These are phyloP conservation scores for Dasypolia templi DNA, from an alignment of 2,888 invertebrate species.

Conservation along the genomic window DNA sequence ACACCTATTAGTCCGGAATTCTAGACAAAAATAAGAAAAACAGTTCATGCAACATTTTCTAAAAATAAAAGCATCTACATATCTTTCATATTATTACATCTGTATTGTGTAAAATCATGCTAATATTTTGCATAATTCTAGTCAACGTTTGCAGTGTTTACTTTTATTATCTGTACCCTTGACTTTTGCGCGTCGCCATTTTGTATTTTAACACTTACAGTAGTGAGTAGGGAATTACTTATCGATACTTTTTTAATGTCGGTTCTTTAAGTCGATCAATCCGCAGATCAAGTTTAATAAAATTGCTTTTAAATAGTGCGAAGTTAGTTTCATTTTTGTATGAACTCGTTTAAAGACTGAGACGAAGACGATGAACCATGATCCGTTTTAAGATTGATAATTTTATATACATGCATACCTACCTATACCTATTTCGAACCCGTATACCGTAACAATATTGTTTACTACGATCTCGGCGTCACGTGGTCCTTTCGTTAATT, in stretches of 20 bases:
- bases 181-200: slow-evolving; percentile 55
- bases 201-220: slow-evolving; percentile 26
- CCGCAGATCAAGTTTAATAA: neutral
- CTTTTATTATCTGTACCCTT: slow-evolving; percentile 56
- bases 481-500: slow-evolving; percentile 12
- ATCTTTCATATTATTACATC: neutral
- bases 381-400: too few relatives aligned
- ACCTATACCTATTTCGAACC: too few relatives aligned
- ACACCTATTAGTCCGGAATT: slow-evolving; percentile 24
- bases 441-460: slow-evolving; percentile 18
- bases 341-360: neutral
- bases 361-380: too few relatives aligned
- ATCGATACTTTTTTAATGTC: slow-evolving; percentile 18
- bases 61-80: slow-evolving; percentile 10
- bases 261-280: neutral
- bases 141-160: slow-evolving; percentile 28
- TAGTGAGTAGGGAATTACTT: slow-evolving; percentile 39
- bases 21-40: slow-evolving; percentile 13
- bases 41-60: neutral
- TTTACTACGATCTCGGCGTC: slow-evolving; percentile 1
- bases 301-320: neutral
- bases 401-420: too few relatives aligned
- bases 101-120: slow-evolving; percentile 15
- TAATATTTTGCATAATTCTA: slow-evolving; percentile 43
- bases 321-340: neutral